A percentile compares a stretch with the other conserved stretches of the same genome.
Evolutionary conservation across 2,797 vertebrate species (phyloP).

Genomic region (Anguilla pacifica): DNA sequence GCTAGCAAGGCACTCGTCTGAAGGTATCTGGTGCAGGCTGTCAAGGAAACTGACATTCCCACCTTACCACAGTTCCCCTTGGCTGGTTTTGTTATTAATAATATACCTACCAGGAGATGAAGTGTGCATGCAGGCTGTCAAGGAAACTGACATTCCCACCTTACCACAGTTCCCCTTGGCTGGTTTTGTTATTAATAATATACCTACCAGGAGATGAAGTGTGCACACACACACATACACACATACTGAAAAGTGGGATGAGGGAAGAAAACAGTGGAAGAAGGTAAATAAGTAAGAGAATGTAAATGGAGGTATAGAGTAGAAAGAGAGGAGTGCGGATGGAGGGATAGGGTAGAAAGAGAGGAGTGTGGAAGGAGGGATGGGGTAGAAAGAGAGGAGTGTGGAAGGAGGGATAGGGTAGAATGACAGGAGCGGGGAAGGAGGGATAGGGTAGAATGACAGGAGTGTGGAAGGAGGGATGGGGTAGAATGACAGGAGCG

Average conservation of each 20-base stretch:
- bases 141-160: conserved; percentile 59
- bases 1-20: conserved; percentile 93
- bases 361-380: too few species aligned
- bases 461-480: background rate
- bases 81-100: background rate
- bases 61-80: too few species aligned
- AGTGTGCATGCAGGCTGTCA: conserved; percentile 57
- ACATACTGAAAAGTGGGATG: background rate
- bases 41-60: conserved; percentile 69
- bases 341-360: too few species aligned
- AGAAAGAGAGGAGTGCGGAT: too few species aligned
- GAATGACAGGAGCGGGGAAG: too few species aligned
- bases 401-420: too few species aligned
- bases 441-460: background rate
- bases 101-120: background rate
- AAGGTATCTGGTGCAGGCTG: conserved; percentile 80
- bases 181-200: background rate
- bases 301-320: background rate
- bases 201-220: background rate
- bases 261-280: background rate
- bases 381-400: too few species aligned
- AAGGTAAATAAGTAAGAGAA: too few species aligned
- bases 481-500: background rate
- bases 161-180: background rate
- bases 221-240: background rate